phyloP scores from a whole-genome alignment of 1,140 invertebrate species.

The Brachionus angularis region DNA sequence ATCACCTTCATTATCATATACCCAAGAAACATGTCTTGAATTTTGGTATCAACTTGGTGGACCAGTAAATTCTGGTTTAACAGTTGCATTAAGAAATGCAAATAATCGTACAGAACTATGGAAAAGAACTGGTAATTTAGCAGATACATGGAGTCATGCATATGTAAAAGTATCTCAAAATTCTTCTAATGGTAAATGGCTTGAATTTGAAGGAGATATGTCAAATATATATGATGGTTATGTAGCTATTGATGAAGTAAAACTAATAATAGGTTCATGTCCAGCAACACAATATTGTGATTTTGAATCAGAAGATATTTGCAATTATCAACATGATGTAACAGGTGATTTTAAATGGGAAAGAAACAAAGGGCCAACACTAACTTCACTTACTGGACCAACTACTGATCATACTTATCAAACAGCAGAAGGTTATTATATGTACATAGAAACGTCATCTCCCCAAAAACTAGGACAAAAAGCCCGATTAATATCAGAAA shows the following conservation, averaged over 20 bases:
- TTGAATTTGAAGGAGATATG: conserved; percentile 41
- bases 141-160: conserved; percentile 36
- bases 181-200: not conserved
- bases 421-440: not conserved
- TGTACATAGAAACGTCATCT: conserved; percentile 34
- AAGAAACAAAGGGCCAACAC: conserved; percentile 46
- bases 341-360: conserved; percentile 55
- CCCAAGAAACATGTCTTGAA: conserved; percentile 25
- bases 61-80: conserved; percentile 1
- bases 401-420: conserved; percentile 29
- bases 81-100: not conserved
- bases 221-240: conserved; percentile 13
- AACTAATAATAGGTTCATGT: not conserved
- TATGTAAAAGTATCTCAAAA: conserved; percentile 16
- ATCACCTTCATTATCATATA: not conserved
- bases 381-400: conserved; percentile 45
- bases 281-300: conserved; percentile 9
- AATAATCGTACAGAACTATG: not conserved
- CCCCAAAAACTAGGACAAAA: conserved; percentile 46
- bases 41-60: conserved; percentile 40
- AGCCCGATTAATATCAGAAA: conserved; percentile 46
- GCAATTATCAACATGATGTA: conserved; percentile 50
- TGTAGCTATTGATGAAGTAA: conserved; percentile 41
- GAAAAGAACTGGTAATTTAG: conserved; percentile 23
- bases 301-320: conserved; percentile 44